Evolutionary conservation across 2,113 vertebrate species (phyloP).

Genomic region (Empidonax alnorum): DNA sequence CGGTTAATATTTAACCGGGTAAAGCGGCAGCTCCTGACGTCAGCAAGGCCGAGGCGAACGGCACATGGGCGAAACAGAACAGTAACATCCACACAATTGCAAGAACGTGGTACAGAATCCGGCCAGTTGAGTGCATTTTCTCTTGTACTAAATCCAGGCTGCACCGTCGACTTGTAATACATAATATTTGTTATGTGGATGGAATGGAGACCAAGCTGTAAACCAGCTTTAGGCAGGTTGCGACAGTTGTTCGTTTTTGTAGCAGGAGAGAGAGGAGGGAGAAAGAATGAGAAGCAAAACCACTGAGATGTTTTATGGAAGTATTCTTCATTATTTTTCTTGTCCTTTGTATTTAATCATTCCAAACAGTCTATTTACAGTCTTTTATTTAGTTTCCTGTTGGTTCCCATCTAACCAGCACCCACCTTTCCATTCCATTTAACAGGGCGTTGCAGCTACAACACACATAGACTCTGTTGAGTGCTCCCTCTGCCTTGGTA

Average conservation of each 20-base stretch:
- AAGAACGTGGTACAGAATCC: not conserved
- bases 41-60: not conserved
- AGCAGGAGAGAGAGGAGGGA: not conserved
- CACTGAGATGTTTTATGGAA: not conserved
- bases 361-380: not conserved
- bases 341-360: not conserved
- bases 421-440: not conserved
- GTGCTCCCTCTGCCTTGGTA: not conserved
- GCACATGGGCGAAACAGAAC: not conserved
- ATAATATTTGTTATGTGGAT: rapidly evolving
- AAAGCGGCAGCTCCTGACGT: not conserved
- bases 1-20: not conserved
- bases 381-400: not conserved
- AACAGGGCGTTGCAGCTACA: rapidly evolving
- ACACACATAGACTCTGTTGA: rapidly evolving
- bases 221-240: not conserved
- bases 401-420: not conserved
- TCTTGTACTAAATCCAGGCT: not conserved
- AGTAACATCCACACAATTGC: no score
- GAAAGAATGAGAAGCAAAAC: not conserved
- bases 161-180: not conserved
- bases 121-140: rapidly evolving
- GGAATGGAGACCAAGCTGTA: not conserved
- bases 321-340: not conserved
- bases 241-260: not conserved